These are phyloP conservation scores for Mystacornis crossleyi DNA, from an alignment of 2,113 vertebrate genomes.

Conservation along the genomic window DNA sequence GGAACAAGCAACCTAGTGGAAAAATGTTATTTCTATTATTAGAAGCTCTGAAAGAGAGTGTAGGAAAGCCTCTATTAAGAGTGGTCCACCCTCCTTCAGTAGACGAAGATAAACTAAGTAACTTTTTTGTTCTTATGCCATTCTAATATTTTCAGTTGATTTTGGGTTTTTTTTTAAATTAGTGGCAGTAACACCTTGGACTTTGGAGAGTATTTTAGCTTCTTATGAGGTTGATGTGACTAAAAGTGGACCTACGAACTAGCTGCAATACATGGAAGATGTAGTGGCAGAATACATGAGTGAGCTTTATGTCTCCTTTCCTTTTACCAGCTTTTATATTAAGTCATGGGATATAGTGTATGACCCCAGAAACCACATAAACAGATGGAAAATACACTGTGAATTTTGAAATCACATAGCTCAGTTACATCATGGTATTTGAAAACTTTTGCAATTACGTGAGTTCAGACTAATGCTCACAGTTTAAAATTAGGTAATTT, in stretches of 20 bases:
- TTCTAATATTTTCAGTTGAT: background rate
- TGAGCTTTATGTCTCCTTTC: background rate
- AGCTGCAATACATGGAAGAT: background rate
- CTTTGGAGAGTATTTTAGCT: background rate
- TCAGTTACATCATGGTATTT: background rate
- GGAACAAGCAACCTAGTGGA: background rate
- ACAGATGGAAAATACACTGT: background rate
- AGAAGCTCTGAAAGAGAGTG: background rate
- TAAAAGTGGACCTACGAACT: background rate
- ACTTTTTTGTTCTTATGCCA: background rate
- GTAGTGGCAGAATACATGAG: background rate
- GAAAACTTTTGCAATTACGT: background rate
- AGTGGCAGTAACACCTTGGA: background rate
- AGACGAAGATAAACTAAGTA: accelerated
- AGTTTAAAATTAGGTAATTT: background rate
- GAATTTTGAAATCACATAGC: background rate
- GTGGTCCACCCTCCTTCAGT: background rate
- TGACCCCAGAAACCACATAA: background rate
- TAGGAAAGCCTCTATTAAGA: background rate
- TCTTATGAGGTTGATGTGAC: background rate
- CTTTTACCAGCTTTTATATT: background rate
- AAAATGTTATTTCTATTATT: background rate
- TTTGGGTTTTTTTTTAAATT: background rate
- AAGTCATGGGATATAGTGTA: background rate
- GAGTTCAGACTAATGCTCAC: background rate